Evolutionary conservation across 2,113 vertebrate species (phyloP).

Genomic region (Gadus chalcogrammus): DNA sequence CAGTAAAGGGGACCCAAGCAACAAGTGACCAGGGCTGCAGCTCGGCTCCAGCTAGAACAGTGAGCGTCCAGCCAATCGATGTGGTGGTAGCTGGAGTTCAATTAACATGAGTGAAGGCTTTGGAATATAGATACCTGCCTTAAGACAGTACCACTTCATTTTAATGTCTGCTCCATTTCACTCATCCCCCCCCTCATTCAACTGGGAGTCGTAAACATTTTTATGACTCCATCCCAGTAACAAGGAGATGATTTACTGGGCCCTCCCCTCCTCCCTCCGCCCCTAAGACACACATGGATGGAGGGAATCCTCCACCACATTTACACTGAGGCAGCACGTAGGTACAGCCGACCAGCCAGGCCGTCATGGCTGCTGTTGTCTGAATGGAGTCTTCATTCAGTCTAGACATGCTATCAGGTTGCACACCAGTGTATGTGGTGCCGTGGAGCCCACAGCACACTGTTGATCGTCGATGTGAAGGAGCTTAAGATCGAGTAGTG

Average conservation of each 20-base stretch:
- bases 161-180: background rate
- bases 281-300: background rate
- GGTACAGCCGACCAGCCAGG: too few species aligned
- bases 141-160: background rate
- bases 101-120: background rate
- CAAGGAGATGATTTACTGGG: background rate
- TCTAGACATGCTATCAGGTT: too few species aligned
- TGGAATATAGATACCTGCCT: background rate
- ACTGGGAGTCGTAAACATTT: conserved; percentile 7
- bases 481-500: too few species aligned
- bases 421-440: too few species aligned
- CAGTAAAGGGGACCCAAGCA: background rate
- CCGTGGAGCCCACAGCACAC: too few species aligned
- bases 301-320: background rate
- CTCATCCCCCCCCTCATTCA: background rate
- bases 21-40: background rate
- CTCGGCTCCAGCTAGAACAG: background rate
- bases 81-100: background rate
- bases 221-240: background rate
- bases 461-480: too few species aligned
- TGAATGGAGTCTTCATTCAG: too few species aligned
- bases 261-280: background rate
- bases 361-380: too few species aligned
- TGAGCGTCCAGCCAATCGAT: background rate
- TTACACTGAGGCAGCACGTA: background rate